phyloP scores from a whole-genome alignment of 2,888 invertebrate genomes.

The Colostygia pectinataria region DNA sequence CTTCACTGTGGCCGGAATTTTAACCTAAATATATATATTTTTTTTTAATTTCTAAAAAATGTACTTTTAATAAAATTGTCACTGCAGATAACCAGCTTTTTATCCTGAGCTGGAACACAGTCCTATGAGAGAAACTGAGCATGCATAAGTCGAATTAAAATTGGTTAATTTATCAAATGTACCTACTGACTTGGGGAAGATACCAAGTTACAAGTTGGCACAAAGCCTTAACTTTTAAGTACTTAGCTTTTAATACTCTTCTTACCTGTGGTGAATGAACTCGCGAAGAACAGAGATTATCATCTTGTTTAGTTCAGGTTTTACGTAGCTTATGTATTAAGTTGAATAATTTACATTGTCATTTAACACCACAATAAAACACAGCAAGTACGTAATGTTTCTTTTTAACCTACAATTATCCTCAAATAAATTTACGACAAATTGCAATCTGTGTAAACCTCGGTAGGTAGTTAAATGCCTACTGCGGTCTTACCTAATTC shows the following conservation, averaged over 20 bases:
- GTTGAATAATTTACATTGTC: too few species aligned
- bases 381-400: too few species aligned
- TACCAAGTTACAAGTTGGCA: slow-evolving; percentile 18
- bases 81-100: slow-evolving; percentile 4
- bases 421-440: too few species aligned
- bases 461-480: too few species aligned
- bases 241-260: slow-evolving; percentile 14
- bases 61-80: too few species aligned
- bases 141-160: slow-evolving; percentile 52
- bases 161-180: slow-evolving; percentile 47
- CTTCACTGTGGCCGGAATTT: too few species aligned
- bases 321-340: not conserved
- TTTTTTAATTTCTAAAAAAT: too few species aligned
- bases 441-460: too few species aligned
- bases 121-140: slow-evolving; percentile 28
- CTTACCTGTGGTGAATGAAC: slow-evolving; percentile 6
- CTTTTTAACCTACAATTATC: too few species aligned
- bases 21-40: too few species aligned
- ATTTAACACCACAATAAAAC: too few species aligned
- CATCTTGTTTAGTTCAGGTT: not conserved
- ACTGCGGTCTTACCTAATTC: too few species aligned
- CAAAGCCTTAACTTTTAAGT: slow-evolving; percentile 18
- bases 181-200: slow-evolving; percentile 27
- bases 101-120: not conserved
- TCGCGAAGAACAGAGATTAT: not conserved